Conservation (phyloP, 2,797 vertebrate genomes). For the Pterois miles region DNA sequence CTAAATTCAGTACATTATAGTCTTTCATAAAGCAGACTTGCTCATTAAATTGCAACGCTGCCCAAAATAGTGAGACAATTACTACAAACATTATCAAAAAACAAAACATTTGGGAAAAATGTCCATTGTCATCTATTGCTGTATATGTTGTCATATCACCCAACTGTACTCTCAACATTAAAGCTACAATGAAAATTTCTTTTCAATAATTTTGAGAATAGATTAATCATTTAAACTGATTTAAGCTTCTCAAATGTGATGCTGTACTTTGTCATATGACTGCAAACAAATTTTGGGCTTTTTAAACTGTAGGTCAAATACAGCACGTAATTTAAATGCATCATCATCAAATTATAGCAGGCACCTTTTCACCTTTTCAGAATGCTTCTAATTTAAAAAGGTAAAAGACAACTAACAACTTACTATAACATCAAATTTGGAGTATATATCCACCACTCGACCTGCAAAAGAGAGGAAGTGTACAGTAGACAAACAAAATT, state of each 20-base stretch:
- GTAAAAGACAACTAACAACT: conserved; percentile 73
- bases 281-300: not conserved
- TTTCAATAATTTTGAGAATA: not conserved
- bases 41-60: not conserved
- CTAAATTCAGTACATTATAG: not conserved
- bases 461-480: conserved; percentile 76
- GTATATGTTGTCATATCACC: not conserved
- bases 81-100: not conserved
- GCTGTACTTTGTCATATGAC: not conserved
- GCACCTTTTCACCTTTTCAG: no score
- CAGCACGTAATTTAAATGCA: not conserved
- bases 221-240: no score
- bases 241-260: not conserved
- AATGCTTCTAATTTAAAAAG: not conserved
- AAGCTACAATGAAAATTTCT: not conserved
- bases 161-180: not conserved
- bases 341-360: not conserved
- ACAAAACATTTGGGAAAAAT: no score
- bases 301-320: not conserved
- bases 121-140: not conserved
- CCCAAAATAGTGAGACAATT: not conserved
- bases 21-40: not conserved
- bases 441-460: conserved; percentile 97
- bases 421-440: conserved; percentile 98
- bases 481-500: not conserved